phyloP scores from a whole-genome alignment of 2,797 vertebrate genomes.

The Clamator glandarius region DNA sequence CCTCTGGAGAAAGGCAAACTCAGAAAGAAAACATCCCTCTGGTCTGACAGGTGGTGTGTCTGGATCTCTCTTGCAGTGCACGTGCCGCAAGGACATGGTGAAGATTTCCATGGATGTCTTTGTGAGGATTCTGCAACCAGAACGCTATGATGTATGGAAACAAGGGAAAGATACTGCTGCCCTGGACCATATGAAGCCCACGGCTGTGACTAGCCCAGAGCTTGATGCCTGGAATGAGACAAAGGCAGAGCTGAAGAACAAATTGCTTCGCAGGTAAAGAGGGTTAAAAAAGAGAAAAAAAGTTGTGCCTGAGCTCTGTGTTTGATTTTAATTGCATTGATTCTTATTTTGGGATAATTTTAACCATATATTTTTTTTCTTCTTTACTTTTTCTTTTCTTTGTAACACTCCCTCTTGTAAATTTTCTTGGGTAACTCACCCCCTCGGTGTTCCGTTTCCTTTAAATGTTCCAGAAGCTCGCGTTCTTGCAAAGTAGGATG shows the following conservation, averaged over 20 bases:
- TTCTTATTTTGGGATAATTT: neutral
- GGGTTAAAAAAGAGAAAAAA: no score
- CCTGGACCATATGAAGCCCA: slow-evolving; percentile 93
- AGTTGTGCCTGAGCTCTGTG: neutral
- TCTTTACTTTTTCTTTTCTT: neutral
- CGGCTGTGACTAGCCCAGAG: slow-evolving; percentile 86
- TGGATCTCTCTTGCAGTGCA: slow-evolving; percentile 69
- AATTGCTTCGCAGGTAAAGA: slow-evolving; percentile 86
- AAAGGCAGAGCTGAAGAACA: slow-evolving; percentile 82
- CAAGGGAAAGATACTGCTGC: slow-evolving; percentile 88
- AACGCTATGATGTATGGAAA: slow-evolving; percentile 95
- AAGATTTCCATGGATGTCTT: slow-evolving; percentile 99
- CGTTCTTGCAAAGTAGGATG: neutral
- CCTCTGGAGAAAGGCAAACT: neutral
- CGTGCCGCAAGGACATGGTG: slow-evolving; percentile 98
- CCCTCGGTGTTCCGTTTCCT: neutral
- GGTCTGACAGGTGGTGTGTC: neutral
- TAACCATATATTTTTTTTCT: no score
- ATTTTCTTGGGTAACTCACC: neutral
- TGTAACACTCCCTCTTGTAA: neutral
- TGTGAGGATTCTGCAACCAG: slow-evolving; percentile 92
- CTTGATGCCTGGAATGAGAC: slow-evolving; percentile 90
- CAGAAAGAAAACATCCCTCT: neutral
- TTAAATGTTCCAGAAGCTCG: neutral
- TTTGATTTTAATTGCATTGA: accelerated